Conservation (phyloP, 2,888 invertebrate species). For the Pachliopta kotzebuea region DNA sequence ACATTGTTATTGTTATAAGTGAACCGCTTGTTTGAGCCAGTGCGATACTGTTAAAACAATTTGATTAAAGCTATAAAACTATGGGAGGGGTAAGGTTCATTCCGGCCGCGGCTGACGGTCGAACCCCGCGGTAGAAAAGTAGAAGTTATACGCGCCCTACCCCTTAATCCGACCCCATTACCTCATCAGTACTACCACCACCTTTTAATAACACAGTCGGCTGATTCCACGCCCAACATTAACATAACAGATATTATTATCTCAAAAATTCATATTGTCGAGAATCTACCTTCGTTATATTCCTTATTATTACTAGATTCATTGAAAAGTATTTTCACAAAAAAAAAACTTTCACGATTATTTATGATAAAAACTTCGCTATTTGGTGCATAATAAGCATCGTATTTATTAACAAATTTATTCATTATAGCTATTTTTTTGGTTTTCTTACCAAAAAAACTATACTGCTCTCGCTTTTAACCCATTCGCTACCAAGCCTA, state of each 20-base stretch:
- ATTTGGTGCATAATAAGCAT: not conserved
- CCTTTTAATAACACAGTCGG: conserved; percentile 77
- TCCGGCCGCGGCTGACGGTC: conserved; percentile 33
- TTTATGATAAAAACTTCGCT: not conserved
- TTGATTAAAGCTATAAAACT: conserved; percentile 78
- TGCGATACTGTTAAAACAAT: conserved; percentile 64
- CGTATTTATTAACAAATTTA: not conserved
- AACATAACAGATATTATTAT: conserved; percentile 64
- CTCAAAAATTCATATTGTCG: conserved; percentile 37
- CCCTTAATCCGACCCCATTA: conserved; percentile 50
- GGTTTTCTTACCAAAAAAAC: too few species aligned
- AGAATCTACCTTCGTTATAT: not conserved
- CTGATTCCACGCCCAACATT: conserved; percentile 66
- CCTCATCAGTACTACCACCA: conserved; percentile 49
- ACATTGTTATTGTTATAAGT: conserved; percentile 34
- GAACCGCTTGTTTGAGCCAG: not conserved
- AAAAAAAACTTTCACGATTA: not conserved
- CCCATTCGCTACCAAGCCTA: too few species aligned
- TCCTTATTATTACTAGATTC: not conserved
- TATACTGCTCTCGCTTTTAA: too few species aligned
- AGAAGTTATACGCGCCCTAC: conserved; percentile 55
- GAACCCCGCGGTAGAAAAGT: conserved; percentile 49
- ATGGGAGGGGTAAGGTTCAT: conserved; percentile 44
- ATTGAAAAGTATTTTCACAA: not conserved
- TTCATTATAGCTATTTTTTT: too few species aligned